Conservation (phyloP, 2,888 invertebrate genomes). For the Ditula angustiorana region DNA sequence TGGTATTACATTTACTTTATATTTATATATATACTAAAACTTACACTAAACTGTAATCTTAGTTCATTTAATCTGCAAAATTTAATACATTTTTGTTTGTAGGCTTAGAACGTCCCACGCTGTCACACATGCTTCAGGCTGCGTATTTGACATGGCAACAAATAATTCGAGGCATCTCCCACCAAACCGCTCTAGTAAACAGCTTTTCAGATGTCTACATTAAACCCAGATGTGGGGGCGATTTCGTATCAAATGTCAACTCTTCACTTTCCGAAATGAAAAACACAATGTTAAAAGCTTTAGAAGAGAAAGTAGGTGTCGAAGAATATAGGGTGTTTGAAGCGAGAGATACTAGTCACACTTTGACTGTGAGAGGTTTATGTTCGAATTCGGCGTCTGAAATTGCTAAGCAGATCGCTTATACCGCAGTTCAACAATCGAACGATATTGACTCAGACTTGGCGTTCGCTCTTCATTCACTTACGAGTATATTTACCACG, state of each 20-base stretch:
- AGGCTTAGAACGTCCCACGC: constrained; percentile 86
- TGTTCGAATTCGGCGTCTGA: constrained; percentile 80
- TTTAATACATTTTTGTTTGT: too few relatives aligned
- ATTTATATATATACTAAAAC: too few relatives aligned
- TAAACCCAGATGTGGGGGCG: constrained; percentile 79
- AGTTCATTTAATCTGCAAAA: too few relatives aligned
- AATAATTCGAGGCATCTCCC: constrained; percentile 85
- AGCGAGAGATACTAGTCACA: constrained; percentile 55
- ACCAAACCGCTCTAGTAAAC: constrained; percentile 82
- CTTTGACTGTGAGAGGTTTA: constrained; percentile 75
- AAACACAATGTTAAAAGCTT: constrained; percentile 71
- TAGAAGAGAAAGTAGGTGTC: constrained; percentile 55
- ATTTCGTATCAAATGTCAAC: constrained; percentile 65
- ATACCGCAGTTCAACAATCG: constrained; percentile 61
- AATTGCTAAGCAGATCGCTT: constrained; percentile 84
- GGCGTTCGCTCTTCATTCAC: constrained; percentile 45
- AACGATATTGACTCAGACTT: constrained; percentile 31
- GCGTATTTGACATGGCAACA: constrained; percentile 88
- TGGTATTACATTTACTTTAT: too few relatives aligned
- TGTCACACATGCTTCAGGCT: constrained; percentile 88
- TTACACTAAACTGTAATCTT: too few relatives aligned
- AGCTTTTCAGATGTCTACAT: constrained; percentile 89
- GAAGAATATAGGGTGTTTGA: constrained; percentile 41
- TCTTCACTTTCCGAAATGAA: constrained; percentile 80
- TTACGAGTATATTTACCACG: constrained; percentile 59